Conservation (phyloP, 1,140 invertebrate genomes). For the Mya arenaria region DNA sequence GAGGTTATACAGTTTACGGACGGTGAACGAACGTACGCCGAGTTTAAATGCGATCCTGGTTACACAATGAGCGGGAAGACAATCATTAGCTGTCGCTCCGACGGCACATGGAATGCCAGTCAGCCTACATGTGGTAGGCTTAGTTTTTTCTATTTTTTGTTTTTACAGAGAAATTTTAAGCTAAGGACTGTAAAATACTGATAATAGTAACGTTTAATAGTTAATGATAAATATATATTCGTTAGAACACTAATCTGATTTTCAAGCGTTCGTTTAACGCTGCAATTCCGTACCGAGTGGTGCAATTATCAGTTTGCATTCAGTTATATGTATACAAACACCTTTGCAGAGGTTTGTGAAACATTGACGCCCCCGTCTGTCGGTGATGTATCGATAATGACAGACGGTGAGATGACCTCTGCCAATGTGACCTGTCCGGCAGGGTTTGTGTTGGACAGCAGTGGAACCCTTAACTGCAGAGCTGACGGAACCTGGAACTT, state of each 20-base stretch:
- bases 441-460: constrained; percentile 9
- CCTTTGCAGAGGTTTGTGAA: constrained; percentile 10
- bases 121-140: background rate
- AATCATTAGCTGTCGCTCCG: background rate
- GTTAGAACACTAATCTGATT: too few relatives aligned
- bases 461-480: constrained; percentile 5
- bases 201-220: too few relatives aligned
- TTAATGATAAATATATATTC: too few relatives aligned
- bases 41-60: background rate
- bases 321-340: too few relatives aligned
- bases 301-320: too few relatives aligned
- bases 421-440: background rate
- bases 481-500: constrained; percentile 36
- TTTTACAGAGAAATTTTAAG: too few relatives aligned
- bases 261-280: too few relatives aligned
- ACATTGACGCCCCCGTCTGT: background rate
- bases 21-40: background rate
- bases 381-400: background rate
- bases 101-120: background rate
- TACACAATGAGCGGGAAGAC: background rate
- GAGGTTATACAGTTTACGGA: constrained; percentile 4
- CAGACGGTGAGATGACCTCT: background rate
- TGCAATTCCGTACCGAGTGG: too few relatives aligned
- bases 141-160: too few relatives aligned
- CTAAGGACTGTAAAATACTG: too few relatives aligned